Conservation (phyloP, 2,797 vertebrate genomes). For the Peromyscus aztecus region DNA sequence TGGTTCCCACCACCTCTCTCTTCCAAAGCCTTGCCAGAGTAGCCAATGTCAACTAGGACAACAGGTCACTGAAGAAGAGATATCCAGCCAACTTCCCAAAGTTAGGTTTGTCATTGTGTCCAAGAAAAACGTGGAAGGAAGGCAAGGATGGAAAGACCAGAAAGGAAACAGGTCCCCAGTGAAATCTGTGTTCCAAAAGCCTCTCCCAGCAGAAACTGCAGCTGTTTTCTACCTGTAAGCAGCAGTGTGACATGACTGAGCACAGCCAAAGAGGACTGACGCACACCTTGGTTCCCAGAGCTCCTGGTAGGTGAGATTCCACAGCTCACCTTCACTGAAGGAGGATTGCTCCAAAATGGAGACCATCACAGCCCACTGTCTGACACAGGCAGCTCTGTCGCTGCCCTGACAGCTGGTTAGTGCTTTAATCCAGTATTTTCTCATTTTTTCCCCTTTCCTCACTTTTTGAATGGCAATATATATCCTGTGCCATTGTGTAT, state of each 20-base stretch:
- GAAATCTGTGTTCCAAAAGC: not conserved
- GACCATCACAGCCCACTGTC: not conserved
- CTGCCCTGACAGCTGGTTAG: too few relatives aligned
- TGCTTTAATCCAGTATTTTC: too few relatives aligned
- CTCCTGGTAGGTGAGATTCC: too few relatives aligned
- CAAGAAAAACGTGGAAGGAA: not conserved
- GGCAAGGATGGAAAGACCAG: not conserved
- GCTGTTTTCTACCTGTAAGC: not conserved
- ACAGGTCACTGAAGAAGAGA: not conserved
- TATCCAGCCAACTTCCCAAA: not conserved
- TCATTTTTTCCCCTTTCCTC: too few relatives aligned
- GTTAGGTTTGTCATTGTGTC: not conserved
- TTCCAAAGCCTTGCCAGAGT: not conserved
- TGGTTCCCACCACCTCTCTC: too few relatives aligned
- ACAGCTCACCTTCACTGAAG: not conserved
- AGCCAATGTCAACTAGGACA: not conserved
- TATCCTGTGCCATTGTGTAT: too few relatives aligned
- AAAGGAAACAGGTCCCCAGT: not conserved
- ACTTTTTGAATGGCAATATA: too few relatives aligned
- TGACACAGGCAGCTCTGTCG: not conserved
- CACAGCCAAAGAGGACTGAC: not conserved
- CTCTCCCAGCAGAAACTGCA: not conserved
- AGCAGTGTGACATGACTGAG: not conserved
- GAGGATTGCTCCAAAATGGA: not conserved
- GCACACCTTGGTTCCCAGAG: not conserved